These are phyloP conservation scores for Brenthis daphne DNA, from an alignment of 2,888 invertebrate genomes.

Conservation along the genomic window DNA sequence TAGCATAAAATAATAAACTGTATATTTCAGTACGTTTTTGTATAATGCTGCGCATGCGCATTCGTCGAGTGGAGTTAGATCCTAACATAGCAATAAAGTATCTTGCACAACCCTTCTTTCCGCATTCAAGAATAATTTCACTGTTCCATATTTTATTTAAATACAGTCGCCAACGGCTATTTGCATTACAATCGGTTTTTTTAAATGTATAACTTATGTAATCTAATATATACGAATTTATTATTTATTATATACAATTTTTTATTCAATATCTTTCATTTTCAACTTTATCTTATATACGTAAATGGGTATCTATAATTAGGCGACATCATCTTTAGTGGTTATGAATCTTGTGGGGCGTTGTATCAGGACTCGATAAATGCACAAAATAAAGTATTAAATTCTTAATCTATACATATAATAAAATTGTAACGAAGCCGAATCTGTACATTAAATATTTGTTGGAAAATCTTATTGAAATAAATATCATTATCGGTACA, in stretches of 20 bases:
- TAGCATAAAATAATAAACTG: too few relatives aligned
- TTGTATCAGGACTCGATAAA: too few relatives aligned
- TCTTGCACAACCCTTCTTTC: constrained; percentile 21
- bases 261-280: background rate
- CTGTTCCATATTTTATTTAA: constrained; percentile 18
- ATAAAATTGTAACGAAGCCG: too few relatives aligned
- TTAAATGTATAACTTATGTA: constrained; percentile 4
- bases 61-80: constrained; percentile 2
- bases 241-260: background rate
- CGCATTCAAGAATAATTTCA: constrained; percentile 14
- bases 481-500: too few relatives aligned
- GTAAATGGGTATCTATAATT: too few relatives aligned
- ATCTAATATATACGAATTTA: background rate
- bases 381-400: too few relatives aligned
- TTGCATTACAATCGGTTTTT: constrained; percentile 17
- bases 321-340: too few relatives aligned
- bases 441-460: too few relatives aligned
- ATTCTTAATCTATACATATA: too few relatives aligned
- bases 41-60: background rate
- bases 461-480: too few relatives aligned
- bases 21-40: background rate
- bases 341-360: too few relatives aligned
- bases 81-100: constrained; percentile 8
- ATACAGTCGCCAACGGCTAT: background rate
- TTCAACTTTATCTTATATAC: too few relatives aligned